Evolutionary conservation across 2,113 vertebrate genomes (phyloP).

Genomic region (Eupsittula cactorum): DNA sequence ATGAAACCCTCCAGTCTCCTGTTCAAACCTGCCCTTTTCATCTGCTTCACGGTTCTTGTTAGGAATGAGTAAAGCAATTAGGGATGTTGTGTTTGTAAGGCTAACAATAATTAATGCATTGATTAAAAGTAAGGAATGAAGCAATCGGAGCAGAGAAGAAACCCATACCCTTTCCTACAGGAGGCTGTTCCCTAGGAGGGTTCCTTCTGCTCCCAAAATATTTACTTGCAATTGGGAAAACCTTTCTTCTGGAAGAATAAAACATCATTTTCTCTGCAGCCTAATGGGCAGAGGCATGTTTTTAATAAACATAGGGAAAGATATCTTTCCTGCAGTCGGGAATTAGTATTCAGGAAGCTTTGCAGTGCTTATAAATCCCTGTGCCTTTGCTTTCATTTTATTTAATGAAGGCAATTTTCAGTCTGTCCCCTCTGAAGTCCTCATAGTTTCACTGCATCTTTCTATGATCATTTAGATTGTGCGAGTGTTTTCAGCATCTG

Average conservation of each 20-base stretch:
- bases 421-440: neutral
- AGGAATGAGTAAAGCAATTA: neutral
- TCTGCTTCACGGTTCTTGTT: neutral
- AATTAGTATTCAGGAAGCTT: neutral
- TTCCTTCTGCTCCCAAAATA: neutral
- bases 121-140: neutral
- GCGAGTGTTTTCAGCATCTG: neutral
- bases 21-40: neutral
- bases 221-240: neutral
- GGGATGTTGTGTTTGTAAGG: neutral
- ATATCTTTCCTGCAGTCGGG: neutral
- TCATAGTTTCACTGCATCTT: neutral
- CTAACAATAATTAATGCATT: neutral
- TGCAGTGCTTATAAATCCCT: neutral
- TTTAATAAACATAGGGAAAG: neutral
- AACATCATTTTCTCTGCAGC: neutral
- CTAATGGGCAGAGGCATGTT: neutral
- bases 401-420: neutral
- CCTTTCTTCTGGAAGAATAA: neutral
- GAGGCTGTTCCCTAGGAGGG: neutral
- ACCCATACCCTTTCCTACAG: neutral
- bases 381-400: neutral
- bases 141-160: neutral
- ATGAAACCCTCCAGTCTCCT: neutral
- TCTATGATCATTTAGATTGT: fast-evolving